Base-by-base conservation (phyloP, 2,797 vertebrate genomes). In the Acestrorhynchus altus region DNA sequence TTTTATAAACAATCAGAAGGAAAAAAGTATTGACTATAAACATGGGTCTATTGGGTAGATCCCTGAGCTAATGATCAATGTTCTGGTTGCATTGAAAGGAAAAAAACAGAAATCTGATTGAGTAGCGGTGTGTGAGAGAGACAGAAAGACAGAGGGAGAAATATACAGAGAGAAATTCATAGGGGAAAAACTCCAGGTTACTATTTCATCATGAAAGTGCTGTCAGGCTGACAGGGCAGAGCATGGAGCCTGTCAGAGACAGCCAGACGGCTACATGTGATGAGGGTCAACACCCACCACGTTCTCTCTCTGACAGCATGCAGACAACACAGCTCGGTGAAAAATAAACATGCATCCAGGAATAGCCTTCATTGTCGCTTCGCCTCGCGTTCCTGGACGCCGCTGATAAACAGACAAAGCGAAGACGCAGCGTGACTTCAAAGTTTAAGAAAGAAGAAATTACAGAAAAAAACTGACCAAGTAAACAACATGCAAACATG, bases 241-340 rank as follows among this genome's bases (percentile, higher is more conserved):
- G 44, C 35, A 44, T 15, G 28, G 10, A 46, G 16, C 35, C 63
- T 20, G 59, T 47, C 68, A 46, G 24, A 35, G 42, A 60, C 61
- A 8, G 42, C 65, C 57, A 60, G 61, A 74, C 65, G 69, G 61
- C 51, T 66, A 49, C 61, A 79, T 69, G 46, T 57, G 70, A 82
- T 15, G 66, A 64, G 66, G 76, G 65, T 69, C 72, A 75, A 64
- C 57, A 54, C 68, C 39, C 56, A 60, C 49, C 52, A 35, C 39
- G 20, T 66, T 28, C 47, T 61, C 20, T 47, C n/a, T 5, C 72
- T 74, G 72, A 78, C 71, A 73, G 70, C 59, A 81, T 54, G 46
- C 20, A 74, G 59, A 39, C 70, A 74, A n/a, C 42, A 67, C 52
- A 67, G 1, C 60, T 13, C 44, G 5, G 31, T n/a, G 31, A 57